These are phyloP conservation scores for Cettia cetti DNA, from an alignment of 2,113 vertebrate genomes.

Conservation along the genomic window DNA sequence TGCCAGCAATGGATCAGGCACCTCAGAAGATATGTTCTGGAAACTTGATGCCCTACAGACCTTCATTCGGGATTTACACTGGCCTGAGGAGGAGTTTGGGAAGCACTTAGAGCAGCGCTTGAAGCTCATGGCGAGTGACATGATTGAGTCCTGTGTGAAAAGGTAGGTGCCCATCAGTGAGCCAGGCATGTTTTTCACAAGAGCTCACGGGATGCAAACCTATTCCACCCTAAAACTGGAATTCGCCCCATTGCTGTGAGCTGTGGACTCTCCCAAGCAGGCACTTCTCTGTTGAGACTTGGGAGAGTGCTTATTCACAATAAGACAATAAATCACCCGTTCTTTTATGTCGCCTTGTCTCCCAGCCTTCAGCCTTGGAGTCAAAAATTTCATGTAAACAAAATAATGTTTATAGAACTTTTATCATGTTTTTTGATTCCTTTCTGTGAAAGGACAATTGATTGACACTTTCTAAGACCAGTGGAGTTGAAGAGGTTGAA, in stretches of 20 bases:
- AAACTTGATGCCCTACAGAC: slow-evolving; percentile 97
- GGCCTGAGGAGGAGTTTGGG: slow-evolving; percentile 98
- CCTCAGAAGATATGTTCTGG: slow-evolving; percentile 98
- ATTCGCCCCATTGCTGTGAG: background rate
- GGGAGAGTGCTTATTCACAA: background rate
- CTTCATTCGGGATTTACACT: slow-evolving; percentile 96
- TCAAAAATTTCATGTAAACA: too few relatives aligned
- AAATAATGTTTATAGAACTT: too few relatives aligned
- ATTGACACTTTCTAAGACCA: too few relatives aligned
- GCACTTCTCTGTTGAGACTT: background rate
- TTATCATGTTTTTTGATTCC: too few relatives aligned
- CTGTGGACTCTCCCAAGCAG: background rate
- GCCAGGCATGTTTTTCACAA: background rate
- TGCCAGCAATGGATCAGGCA: slow-evolving; percentile 94
- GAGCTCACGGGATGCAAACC: background rate
- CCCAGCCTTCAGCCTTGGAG: too few relatives aligned
- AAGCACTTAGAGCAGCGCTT: slow-evolving; percentile 96
- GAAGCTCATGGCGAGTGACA: slow-evolving; percentile 98
- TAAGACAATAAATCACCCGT: background rate
- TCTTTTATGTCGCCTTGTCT: too few relatives aligned
- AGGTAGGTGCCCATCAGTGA: slow-evolving; percentile 67
- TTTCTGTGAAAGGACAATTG: too few relatives aligned
- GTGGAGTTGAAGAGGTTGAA: too few relatives aligned
- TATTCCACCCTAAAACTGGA: background rate
- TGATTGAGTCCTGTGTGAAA: slow-evolving; percentile 98